A percentile compares a stretch with the other conserved stretches of the same genome.
Conservation (phyloP, 2,888 invertebrate species). For the Xanthostigma xanthostigma region DNA sequence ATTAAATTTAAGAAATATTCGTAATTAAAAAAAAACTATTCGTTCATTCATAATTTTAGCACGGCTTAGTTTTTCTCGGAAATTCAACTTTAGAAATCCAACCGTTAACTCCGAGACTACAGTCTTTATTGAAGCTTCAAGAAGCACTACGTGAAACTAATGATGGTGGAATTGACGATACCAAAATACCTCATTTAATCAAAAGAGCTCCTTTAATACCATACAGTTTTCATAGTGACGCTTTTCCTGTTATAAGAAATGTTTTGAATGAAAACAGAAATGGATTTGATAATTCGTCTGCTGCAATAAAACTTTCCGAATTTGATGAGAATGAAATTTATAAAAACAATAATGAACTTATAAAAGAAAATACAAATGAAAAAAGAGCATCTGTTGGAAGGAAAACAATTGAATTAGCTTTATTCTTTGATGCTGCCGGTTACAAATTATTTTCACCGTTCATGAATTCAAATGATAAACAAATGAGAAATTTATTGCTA, state of each 20-base stretch:
- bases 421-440: conserved; percentile 61
- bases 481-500: conserved; percentile 57
- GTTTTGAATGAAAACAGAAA: conserved; percentile 4
- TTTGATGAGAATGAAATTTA: no score
- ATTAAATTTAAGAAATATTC: conserved; percentile 6
- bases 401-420: conserved; percentile 52
- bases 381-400: conserved; percentile 14
- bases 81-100: conserved; percentile 55
- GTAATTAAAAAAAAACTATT: conserved; percentile 5
- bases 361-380: neutral
- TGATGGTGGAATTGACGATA: conserved; percentile 8
- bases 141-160: conserved; percentile 23
- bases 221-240: conserved; percentile 28
- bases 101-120: conserved; percentile 36
- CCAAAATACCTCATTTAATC: conserved; percentile 37
- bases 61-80: conserved; percentile 49
- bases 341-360: no score
- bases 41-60: conserved; percentile 29
- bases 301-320: no score
- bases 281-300: no score
- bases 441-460: conserved; percentile 55
- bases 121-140: conserved; percentile 27
- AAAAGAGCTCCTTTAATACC: conserved; percentile 35
- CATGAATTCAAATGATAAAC: conserved; percentile 45
- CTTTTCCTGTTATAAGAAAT: conserved; percentile 14